Evolutionary conservation across 1,140 invertebrate genomes (phyloP), one percentile per base, ranked within the genome.

Genomic region (Heliothis virescens): DNA sequence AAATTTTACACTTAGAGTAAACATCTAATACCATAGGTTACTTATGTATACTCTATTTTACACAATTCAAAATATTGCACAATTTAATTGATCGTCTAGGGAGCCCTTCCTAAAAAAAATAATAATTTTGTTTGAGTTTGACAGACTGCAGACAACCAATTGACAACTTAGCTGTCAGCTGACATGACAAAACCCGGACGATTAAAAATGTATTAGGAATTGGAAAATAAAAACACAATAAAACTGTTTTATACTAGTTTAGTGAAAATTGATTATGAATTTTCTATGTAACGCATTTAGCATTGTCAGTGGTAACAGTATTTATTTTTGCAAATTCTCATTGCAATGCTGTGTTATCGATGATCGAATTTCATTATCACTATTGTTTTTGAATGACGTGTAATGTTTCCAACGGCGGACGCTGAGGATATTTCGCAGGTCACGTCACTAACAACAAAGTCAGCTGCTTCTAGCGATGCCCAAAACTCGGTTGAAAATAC

Each of bases 321-420:
- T 48, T 74, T 7, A 18, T 55, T 52, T 21, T 13, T 41, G n/a
- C 48, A 48, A 16, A 48, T 57, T 26, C 52, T 34, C 34, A 16
- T 85, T 83, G 82, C 79, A 89, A 86, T 88, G 88, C 82, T 82
- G 82, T 84, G 81, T 81, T 84, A 84, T 69, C 81, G 75, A 78
- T 84, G 84, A 80, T 76, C 48, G 76, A 81, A 82, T 84, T 89
- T 88, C 83, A 79, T 77, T 85, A 82, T 81, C 82, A 79, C 82
- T 85, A 84, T 87, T 91, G 86, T 89, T 92, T 89, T 89, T 89
- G 89, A 90, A 93, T 94, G 92, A 94, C 93, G 93, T 94, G 93
- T 94, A 94, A 94, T 94, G 93, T 94, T 94, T 94, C 88, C 91
- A 91, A 90, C 92, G 90, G 91, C 87, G 89, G 89, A 93, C 84